Evolutionary conservation across 2,797 vertebrate species (phyloP).

Genomic region (Pteronotus mesoamericanus): DNA sequence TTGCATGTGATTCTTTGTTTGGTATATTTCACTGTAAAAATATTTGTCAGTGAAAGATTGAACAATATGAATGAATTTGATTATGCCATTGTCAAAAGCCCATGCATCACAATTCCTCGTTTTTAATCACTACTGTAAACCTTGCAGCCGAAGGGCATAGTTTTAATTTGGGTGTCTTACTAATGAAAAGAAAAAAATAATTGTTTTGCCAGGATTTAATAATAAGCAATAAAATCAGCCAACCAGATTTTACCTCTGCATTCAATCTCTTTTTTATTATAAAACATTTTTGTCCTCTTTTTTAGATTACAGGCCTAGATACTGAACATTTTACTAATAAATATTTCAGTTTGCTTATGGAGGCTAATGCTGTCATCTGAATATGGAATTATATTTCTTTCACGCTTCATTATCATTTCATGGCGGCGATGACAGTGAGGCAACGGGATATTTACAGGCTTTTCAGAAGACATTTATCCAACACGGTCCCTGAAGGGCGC

Average conservation of each 20-base stretch:
- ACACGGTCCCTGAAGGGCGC: conserved; percentile 91
- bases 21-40: conserved; percentile 91
- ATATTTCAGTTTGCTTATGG: conserved; percentile 95
- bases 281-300: conserved; percentile 90
- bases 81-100: conserved; percentile 95
- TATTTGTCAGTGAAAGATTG: conserved; percentile 90
- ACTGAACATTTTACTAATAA: conserved; percentile 91
- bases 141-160: conserved; percentile 91
- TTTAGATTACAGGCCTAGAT: conserved; percentile 88
- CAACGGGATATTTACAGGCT: conserved; percentile 92
- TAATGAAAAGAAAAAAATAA: conserved; percentile 98
- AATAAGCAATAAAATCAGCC: conserved; percentile 99
- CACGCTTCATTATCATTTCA: conserved; percentile 93
- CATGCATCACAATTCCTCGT: conserved; percentile 96
- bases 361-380: conserved; percentile 93
- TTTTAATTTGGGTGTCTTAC: conserved; percentile 98
- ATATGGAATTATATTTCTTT: conserved; percentile 93
- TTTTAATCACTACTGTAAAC: conserved; percentile 99
- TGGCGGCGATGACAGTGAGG: conserved; percentile 90
- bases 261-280: conserved; percentile 93
- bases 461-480: conserved; percentile 92
- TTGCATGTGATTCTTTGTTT: conserved; percentile 84
- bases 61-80: conserved; percentile 99
- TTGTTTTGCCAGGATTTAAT: conserved; percentile 99
- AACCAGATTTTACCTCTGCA: conserved; percentile 93